phyloP scores from a whole-genome alignment of 2,113 vertebrate species.

The Zosterops lateralis region DNA sequence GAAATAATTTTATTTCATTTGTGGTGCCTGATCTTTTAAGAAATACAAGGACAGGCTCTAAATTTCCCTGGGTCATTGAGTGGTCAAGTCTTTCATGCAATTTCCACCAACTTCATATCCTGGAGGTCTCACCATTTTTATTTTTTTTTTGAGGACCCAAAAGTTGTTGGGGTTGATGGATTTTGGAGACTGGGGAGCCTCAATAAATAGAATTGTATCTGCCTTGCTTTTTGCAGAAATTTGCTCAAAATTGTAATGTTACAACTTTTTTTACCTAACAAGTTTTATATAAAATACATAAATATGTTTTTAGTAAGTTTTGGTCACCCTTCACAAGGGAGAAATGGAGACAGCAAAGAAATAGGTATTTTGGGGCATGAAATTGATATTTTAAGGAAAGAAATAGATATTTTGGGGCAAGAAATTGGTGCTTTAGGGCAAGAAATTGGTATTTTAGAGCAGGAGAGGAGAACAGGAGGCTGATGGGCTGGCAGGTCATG shows the following conservation, averaged over 20 bases:
- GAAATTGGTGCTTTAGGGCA: background rate
- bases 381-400: background rate
- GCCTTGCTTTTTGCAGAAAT: background rate
- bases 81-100: background rate
- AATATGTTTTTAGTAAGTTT: background rate
- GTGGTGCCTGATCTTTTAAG: background rate
- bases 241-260: background rate
- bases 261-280: rapidly evolving
- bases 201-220: background rate
- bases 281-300: background rate
- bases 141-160: background rate
- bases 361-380: background rate
- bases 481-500: background rate
- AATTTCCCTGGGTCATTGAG: background rate
- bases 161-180: background rate
- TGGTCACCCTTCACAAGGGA: background rate
- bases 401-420: background rate
- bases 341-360: background rate
- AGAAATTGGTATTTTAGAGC: background rate
- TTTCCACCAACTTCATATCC: background rate
- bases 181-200: background rate
- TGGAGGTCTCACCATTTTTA: background rate
- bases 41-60: background rate
- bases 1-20: background rate
- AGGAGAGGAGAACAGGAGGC: background rate